Percentiles rank a stretch among this genome's conserved stretches.
phyloP scores from a whole-genome alignment of 2,113 vertebrate species.

The Stegostoma tigrinum region DNA sequence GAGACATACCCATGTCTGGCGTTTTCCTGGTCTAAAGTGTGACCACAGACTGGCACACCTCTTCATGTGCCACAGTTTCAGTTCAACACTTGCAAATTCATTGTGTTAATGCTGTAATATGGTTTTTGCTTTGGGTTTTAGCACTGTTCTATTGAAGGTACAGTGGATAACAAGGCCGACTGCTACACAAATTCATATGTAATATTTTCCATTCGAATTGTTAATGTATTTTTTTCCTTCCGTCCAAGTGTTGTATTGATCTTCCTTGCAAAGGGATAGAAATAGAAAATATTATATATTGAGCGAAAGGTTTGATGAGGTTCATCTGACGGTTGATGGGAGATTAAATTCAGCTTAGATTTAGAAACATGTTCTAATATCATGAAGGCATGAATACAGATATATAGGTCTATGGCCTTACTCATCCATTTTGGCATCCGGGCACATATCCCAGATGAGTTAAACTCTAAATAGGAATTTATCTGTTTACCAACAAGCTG shows the following conservation, averaged over 20 bases:
- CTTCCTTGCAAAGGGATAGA: neutral
- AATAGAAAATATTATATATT: neutral
- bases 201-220: neutral
- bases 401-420: too few species aligned
- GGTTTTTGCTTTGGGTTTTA: neutral
- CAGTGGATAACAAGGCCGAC: neutral
- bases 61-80: neutral
- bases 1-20: too few species aligned
- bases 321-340: too few species aligned
- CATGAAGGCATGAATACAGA: too few species aligned
- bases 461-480: too few species aligned
- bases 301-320: too few species aligned
- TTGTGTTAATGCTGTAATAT: neutral
- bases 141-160: neutral
- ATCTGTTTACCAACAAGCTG: too few species aligned
- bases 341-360: too few species aligned
- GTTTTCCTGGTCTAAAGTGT: neutral
- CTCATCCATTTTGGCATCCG: too few species aligned
- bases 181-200: neutral
- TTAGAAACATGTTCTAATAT: too few species aligned
- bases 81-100: neutral
- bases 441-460: too few species aligned
- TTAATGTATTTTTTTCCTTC: neutral
- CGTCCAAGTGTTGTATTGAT: neutral
- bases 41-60: neutral